Evolutionary conservation across 1,140 invertebrate species (phyloP), one percentile per base, ranked within the genome.

Genomic region (Armadillidium nasatum): DNA sequence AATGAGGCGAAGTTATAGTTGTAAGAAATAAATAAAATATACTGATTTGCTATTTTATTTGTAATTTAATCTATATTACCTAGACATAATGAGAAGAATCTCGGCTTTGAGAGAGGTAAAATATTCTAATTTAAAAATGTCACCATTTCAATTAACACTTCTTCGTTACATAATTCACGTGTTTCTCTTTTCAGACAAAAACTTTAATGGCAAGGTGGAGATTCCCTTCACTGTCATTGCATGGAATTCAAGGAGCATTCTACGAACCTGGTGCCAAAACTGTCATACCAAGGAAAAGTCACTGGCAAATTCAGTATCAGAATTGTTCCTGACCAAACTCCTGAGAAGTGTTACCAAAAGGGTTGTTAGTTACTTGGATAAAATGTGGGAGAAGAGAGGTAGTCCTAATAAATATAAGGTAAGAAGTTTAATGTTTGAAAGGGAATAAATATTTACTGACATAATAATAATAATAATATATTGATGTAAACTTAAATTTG

Each of bases 261-360:
- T 91, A 90, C 85, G 95, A 95, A 79, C 87, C 91, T 19, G 97
- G 97, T 68, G 89, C 90, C 44, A 99, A 99, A 84, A 98, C 96
- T 76, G 96, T 98, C 0, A 98, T 99, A 82, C 96, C 96, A 0
- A 87, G 90, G 54, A 97, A 33, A 77, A 19, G 96, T 98, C 0
- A 92, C 91, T 82, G 96, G 96, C 44, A 99, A 99, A 85, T 98
- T 99, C 84, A 98, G 95, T 0, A 92, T 98, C 80, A 89, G 97
- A 80, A 89, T 97, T 81, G 96, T 99, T 0, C 96, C 96, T 0
- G 88, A 97, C 83, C 95, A 97, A 87, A 89, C 90, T 60, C 93
- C 94, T 0, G 88, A 90, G n/a, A 46, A 87, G 91, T 81, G 88
- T 95, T 44, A 89, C 90, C 74, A 85, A 93, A 80, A 87, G 89